A percentile compares a stretch with the other conserved stretches of the same genome.
These are phyloP conservation scores for Tenualosa ilisha DNA, from an alignment of 2,797 vertebrate species.

Conservation along the genomic window DNA sequence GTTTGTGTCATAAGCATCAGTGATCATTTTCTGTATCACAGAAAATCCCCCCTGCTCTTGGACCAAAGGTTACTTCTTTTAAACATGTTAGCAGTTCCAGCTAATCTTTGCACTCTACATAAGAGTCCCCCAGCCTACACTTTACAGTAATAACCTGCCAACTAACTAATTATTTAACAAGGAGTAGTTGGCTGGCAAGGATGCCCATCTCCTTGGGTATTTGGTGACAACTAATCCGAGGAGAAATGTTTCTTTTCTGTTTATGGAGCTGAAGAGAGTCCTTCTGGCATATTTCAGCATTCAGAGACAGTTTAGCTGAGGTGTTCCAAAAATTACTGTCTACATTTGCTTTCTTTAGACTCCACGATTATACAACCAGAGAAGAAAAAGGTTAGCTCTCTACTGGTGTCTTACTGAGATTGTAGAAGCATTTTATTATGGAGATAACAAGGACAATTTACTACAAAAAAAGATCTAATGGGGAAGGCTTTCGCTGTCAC, in stretches of 20 bases:
- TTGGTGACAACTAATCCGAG: not conserved
- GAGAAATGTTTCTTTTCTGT: not conserved
- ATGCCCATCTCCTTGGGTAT: not conserved
- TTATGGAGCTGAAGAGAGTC: not conserved
- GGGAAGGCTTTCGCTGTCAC: not conserved
- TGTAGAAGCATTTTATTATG: not conserved
- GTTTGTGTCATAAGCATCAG: too few species aligned
- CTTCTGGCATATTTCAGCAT: not conserved
- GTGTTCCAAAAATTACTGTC: not conserved
- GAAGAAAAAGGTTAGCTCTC: not conserved
- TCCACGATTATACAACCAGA: not conserved
- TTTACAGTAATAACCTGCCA: not conserved
- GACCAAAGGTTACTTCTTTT: too few species aligned
- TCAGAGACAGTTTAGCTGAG: not conserved
- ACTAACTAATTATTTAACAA: not conserved
- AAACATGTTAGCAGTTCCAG: not conserved
- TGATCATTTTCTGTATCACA: too few species aligned
- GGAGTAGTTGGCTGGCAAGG: not conserved
- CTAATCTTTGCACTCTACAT: not conserved
- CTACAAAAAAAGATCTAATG: not conserved
- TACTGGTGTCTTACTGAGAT: not conserved
- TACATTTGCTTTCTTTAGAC: not conserved
- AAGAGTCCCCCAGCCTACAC: not conserved
- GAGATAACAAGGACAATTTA: not conserved
- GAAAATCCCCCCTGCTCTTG: too few species aligned